phyloP scores from a whole-genome alignment of 2,113 vertebrate genomes.

The Amazona guildingii region DNA sequence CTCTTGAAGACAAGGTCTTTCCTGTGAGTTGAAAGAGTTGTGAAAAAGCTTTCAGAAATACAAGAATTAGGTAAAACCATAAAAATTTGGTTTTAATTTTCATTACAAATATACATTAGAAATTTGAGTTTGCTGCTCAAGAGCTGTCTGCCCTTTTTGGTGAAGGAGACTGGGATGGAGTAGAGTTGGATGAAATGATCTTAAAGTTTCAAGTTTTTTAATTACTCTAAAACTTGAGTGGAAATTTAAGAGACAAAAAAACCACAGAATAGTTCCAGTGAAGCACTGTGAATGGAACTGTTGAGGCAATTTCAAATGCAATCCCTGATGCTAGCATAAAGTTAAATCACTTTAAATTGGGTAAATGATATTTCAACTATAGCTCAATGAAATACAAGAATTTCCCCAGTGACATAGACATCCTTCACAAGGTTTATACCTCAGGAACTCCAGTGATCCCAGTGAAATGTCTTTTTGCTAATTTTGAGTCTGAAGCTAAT shows the following conservation, averaged over 20 bases:
- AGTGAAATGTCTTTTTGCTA: not conserved
- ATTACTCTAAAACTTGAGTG: not conserved
- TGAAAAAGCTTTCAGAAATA: not conserved
- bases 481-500: constrained; percentile 32
- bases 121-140: not conserved
- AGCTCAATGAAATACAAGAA: constrained; percentile 19
- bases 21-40: not conserved
- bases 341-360: constrained; percentile 12
- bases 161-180: not conserved
- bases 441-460: not conserved
- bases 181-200: not conserved
- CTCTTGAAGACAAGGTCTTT: not conserved
- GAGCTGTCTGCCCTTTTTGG: not conserved
- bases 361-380: constrained; percentile 10
- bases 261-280: not conserved
- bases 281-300: not conserved
- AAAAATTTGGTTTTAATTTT: not conserved
- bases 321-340: not conserved
- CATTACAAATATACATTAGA: not conserved
- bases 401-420: not conserved
- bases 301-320: not conserved
- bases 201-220: not conserved
- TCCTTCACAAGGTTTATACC: constrained; percentile 9
- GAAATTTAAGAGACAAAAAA: not conserved
- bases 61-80: not conserved